Conservation (phyloP, 2,113 vertebrate genomes). For the Bombycilla garrulus region DNA sequence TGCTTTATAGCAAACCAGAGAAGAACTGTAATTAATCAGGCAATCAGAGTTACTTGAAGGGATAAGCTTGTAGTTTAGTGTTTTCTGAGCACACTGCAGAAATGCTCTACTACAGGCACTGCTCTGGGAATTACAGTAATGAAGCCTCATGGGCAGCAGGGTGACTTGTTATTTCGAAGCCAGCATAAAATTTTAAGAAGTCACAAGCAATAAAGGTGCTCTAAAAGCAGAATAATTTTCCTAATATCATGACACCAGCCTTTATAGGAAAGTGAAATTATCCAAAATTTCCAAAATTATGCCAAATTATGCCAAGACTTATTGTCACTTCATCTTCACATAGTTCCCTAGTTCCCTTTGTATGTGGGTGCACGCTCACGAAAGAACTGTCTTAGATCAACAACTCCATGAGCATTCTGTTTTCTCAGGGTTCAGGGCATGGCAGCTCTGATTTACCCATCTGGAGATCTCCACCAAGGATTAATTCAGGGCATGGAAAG, state of each 20-base stretch:
- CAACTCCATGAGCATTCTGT: not conserved
- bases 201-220: not conserved
- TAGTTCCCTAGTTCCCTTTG: not conserved
- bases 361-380: not conserved
- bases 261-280: not conserved
- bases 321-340: not conserved
- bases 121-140: slow-evolving; percentile 49
- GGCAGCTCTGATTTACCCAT: not conserved
- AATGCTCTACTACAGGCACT: not conserved
- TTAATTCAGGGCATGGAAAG: not conserved
- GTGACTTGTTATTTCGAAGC: not conserved
- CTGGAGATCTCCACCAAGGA: not conserved
- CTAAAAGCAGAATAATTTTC: not conserved
- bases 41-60: not conserved
- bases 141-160: slow-evolving; percentile 45
- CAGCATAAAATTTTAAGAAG: slow-evolving; percentile 6
- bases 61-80: not conserved
- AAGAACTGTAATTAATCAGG: not conserved
- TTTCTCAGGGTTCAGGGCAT: not conserved
- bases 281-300: not conserved
- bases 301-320: not conserved
- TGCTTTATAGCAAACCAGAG: not conserved
- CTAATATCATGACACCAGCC: not conserved
- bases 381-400: not conserved
- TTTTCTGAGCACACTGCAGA: not conserved